A percentile compares a stretch with the other conserved stretches of the same genome.
Evolutionary conservation across 2,797 vertebrate genomes (phyloP).

Genomic region (Alectoris magna): DNA sequence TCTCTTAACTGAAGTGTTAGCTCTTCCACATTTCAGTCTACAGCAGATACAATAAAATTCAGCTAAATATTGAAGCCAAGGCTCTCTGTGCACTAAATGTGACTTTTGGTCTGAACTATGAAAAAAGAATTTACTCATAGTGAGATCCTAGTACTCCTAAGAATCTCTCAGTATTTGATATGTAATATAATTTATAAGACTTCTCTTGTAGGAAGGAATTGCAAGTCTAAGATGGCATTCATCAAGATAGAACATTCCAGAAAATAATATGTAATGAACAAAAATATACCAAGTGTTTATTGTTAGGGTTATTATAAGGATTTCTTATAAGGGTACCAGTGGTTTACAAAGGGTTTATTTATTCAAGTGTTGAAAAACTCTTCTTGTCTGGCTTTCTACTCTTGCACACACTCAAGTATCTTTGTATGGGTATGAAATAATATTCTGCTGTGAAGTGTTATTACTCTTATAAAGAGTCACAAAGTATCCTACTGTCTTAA

Average conservation of each 20-base stretch:
- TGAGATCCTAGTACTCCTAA: not conserved
- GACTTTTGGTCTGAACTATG: not conserved
- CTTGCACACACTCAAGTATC: not conserved
- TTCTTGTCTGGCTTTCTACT: not conserved
- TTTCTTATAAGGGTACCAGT: not conserved
- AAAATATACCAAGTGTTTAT: not conserved
- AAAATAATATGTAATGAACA: not conserved
- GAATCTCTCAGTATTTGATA: not conserved
- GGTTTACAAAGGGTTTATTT: not conserved
- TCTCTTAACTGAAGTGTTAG: not conserved
- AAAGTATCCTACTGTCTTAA: not conserved
- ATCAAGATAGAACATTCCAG: not conserved
- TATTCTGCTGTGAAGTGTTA: not conserved
- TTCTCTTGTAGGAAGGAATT: not conserved
- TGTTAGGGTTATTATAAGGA: not conserved
- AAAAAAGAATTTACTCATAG: not conserved
- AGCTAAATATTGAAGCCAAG: not conserved
- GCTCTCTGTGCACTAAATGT: not conserved
- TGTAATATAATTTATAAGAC: not conserved
- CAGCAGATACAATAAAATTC: not conserved
- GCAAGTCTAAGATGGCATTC: not conserved
- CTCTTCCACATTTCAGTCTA: not conserved
- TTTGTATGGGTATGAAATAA: not conserved
- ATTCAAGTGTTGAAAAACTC: not conserved
- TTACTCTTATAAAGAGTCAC: not conserved